Evolutionary conservation across 1,140 invertebrate species (phyloP), one percentile per base, ranked within the genome.

Genomic region (Chlorops oryzae): DNA sequence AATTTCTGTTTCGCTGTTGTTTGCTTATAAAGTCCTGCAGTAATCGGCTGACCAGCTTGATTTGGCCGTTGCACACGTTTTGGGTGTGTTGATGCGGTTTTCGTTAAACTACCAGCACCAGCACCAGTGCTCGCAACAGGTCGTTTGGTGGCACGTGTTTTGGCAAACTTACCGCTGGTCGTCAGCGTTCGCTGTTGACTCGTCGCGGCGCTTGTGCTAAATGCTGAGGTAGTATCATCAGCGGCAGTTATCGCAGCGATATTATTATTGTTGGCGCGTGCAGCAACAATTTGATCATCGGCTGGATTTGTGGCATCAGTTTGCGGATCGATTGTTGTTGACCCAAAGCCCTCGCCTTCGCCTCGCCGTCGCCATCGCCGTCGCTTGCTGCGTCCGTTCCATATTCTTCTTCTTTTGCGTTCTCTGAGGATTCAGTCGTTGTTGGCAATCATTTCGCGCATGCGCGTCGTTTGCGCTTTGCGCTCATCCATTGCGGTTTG

Each of bases 271-370:
- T 65, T 65, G 5, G 66, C 69, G 28, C 66, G 55, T 5, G 66
- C 65, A 5, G 66, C 65, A 37, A 70, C 66, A 46, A 70, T 66
- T 32, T 70, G 65, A 52, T 70, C 65, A 22, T 66, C 63, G 13
- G 54, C 27, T 3, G 47, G 27, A 52, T 69, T 60, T 40, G 65
- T 68, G 51, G 65, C 61, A 45, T 64, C 63, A 23, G 65, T 69
- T 1, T 64, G 42, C 0, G 56, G 32, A 37, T 66, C 62, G 2
- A 47, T 53, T 10, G 63, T 69, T 15, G 63, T 65, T 1, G 24
- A 27, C 20, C 38, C 47, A 45, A 3, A 43, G 18, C 38, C 27
- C 3, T 12, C 24, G 5, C 25, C 35, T 15, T 39, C 37, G 21
- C 25, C 34, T 7, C 18, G 3, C 17, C 25, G 39, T 27, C 34